Base-by-base conservation (phyloP, 2,797 vertebrate species). In the Dryobates pubescens region DNA sequence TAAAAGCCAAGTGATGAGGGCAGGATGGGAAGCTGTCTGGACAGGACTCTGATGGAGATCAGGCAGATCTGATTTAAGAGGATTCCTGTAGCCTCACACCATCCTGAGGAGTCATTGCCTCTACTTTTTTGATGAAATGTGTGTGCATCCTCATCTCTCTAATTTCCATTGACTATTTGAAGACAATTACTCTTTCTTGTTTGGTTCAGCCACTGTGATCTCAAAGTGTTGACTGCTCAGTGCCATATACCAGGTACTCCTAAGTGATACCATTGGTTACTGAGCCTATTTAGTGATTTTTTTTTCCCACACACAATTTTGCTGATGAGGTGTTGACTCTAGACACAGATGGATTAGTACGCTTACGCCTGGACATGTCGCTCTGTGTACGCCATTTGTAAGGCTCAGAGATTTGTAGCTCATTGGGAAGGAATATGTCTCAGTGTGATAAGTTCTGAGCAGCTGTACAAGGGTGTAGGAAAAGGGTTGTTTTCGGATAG, bases 321-420 rank as follows among this genome's bases (percentile, higher is more conserved):
- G 24, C 41, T 80, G 34, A 13, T 0, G 0, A 32, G 47, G 9
- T 16, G 18, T n/a, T 86, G 23, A 22, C n/a, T 84, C 0, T 0
- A 20, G 64, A 29, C 38, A 54, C 30, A 38, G 58, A 30, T 7
- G 22, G 41, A 13, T 89, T 59, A 49, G 17, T 70, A 24, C 19
- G 24, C 9, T 59, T 68, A 1, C 17, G 43, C 53, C 32, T 57
- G 43, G 65, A 34, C 23, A 7, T 1, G 1, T 23, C 76, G 32
- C n/a, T 41, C 3, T 24, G 30, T 54, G 57, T 34, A 23, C n/a
- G 51, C 17, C 45, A 2, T 49, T 89, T 67, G 38, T 47, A 47
- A 86, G 16, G 41, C 45, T 47, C 36, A 58, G 54, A 61, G 29
- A 26, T 76, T 53, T 54, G 51, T 10, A 56, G 38, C n/a, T 80